These are phyloP conservation scores for Scortum barcoo DNA, from an alignment of 2,113 vertebrate species.

Conservation along the genomic window DNA sequence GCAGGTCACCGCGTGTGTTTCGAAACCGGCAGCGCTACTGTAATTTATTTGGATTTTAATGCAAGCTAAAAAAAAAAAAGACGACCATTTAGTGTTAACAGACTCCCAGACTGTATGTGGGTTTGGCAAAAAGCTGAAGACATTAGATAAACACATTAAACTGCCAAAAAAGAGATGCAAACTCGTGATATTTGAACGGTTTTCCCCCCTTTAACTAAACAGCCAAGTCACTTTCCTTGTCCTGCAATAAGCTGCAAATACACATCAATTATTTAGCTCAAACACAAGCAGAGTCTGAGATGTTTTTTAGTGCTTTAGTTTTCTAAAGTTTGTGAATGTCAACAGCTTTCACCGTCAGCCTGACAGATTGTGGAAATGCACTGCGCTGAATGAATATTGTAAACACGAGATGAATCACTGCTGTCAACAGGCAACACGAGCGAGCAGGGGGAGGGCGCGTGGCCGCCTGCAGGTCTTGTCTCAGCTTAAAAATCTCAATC, in stretches of 20 bases:
- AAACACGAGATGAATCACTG: conserved; percentile 72
- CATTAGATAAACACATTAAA: conserved; percentile 23
- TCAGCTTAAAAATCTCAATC: conserved; percentile 21
- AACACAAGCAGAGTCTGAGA: conserved; percentile 25
- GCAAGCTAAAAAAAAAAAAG: not conserved
- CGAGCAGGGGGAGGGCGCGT: conserved; percentile 22
- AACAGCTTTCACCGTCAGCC: conserved; percentile 55
- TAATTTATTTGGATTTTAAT: conserved; percentile 19
- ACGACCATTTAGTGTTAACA: conserved; percentile 10
- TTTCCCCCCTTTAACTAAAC: conserved; percentile 5
- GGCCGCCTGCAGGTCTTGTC: conserved; percentile 7
- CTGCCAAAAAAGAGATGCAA: not conserved
- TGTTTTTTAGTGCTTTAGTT: conserved; percentile 44
- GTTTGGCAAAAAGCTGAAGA: conserved; percentile 3
- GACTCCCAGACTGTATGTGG: not conserved
- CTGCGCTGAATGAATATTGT: conserved; percentile 45
- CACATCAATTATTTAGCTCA: conserved; percentile 53
- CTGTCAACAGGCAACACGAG: conserved; percentile 55
- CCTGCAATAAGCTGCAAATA: conserved; percentile 36
- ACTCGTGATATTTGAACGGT: not conserved
- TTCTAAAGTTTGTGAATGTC: conserved; percentile 62
- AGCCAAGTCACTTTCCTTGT: conserved; percentile 2
- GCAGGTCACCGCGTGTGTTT: conserved; percentile 46
- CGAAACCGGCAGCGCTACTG: not conserved
- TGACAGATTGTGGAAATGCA: conserved; percentile 72